Percentiles rank a stretch among this genome's conserved stretches.
Conservation (phyloP, 2,888 invertebrate genomes). For the Noctua fimbriata region DNA sequence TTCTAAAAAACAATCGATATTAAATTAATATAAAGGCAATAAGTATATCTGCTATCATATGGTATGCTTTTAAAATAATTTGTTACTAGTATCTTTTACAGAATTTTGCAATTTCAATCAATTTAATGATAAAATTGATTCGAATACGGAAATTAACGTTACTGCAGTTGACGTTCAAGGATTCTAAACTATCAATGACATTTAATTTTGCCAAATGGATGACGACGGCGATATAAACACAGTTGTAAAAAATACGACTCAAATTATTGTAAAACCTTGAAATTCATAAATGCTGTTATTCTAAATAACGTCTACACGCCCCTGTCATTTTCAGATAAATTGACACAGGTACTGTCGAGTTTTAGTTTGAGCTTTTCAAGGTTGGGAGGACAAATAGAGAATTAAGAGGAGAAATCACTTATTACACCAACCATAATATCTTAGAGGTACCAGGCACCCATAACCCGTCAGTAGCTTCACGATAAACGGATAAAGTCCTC, state of each 20-base stretch:
- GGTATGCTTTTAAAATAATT: background rate
- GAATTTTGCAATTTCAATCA: background rate
- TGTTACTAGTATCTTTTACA: background rate
- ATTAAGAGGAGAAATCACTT: no score
- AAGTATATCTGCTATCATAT: background rate
- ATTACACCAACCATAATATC: background rate
- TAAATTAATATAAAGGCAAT: background rate
- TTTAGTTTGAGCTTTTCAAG: background rate
- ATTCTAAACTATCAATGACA: background rate
- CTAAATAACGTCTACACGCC: background rate
- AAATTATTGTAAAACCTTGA: conserved; percentile 1
- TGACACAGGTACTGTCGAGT: background rate
- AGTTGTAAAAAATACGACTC: background rate
- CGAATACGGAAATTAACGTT: background rate
- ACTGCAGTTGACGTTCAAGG: background rate
- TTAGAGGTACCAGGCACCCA: background rate
- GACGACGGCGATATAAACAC: background rate
- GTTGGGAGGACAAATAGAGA: no score
- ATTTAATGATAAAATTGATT: background rate
- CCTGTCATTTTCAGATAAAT: background rate
- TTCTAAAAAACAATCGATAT: background rate
- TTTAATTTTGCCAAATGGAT: background rate
- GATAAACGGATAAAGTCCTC: conserved; percentile 21
- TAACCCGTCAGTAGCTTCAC: background rate
- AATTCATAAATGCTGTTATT: background rate